phyloP scores from a whole-genome alignment of 2,797 vertebrate genomes.

The Uromys caudimaculatus region DNA sequence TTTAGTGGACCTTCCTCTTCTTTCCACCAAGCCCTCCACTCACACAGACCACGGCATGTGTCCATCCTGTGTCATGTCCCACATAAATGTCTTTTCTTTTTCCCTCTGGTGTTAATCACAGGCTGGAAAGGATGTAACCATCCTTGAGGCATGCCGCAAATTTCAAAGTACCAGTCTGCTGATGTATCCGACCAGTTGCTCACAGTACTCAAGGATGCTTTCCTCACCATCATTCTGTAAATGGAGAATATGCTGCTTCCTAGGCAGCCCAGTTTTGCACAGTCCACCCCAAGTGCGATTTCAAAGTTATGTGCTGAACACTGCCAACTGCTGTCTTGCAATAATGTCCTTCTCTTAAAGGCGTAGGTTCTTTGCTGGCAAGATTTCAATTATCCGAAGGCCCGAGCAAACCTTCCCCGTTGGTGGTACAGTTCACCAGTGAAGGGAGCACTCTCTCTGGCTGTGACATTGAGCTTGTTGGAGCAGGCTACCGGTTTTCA shows the following conservation, averaged over 20 bases:
- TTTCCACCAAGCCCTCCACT: neutral
- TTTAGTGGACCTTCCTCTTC: neutral
- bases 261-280: neutral
- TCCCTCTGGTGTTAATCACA: neutral
- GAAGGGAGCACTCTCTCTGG: slow-evolving; percentile 98
- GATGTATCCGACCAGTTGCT: neutral
- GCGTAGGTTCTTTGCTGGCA: slow-evolving; percentile 96
- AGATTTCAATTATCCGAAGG: slow-evolving; percentile 95
- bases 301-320: neutral
- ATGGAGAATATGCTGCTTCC: neutral
- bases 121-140: neutral
- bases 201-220: neutral
- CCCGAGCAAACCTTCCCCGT: slow-evolving; percentile 93
- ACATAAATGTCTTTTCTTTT: neutral
- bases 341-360: slow-evolving; percentile 83
- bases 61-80: neutral
- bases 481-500: slow-evolving; percentile 96
- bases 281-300: slow-evolving; percentile 12
- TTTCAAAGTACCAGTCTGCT: neutral
- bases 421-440: slow-evolving; percentile 97
- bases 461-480: slow-evolving; percentile 97
- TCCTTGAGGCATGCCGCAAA: neutral
- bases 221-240: neutral
- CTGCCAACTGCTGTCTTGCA: neutral
- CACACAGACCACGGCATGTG: neutral